phyloP scores from a whole-genome alignment of 2,888 invertebrate species.

The Oeneis ivallda region DNA sequence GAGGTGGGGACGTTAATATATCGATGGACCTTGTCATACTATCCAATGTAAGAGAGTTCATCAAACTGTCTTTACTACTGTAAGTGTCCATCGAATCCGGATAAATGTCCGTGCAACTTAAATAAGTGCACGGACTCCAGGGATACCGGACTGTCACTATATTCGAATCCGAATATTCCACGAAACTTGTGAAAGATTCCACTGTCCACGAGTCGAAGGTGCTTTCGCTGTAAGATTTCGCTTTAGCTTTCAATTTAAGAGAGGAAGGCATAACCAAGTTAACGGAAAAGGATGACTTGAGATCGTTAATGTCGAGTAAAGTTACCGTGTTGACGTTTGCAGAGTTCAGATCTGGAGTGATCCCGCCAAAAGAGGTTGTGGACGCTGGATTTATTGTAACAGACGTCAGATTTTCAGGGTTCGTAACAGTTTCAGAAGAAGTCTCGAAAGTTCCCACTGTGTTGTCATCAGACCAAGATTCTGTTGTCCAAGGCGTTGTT shows the following conservation, averaged over 20 bases:
- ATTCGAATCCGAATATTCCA: slow-evolving; percentile 24
- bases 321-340: slow-evolving; percentile 36
- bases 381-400: slow-evolving; percentile 42
- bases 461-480: slow-evolving; percentile 43
- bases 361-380: slow-evolving; percentile 42
- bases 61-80: slow-evolving; percentile 1
- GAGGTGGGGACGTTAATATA: neutral
- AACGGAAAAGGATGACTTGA: slow-evolving; percentile 10
- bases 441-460: neutral
- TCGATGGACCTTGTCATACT: neutral
- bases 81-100: slow-evolving; percentile 48
- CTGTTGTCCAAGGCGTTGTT: slow-evolving; percentile 57
- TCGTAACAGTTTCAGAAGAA: neutral
- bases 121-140: slow-evolving; percentile 49
- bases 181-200: slow-evolving; percentile 48
- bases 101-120: slow-evolving; percentile 47
- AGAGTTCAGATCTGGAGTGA: slow-evolving; percentile 28
- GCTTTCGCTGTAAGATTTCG: neutral
- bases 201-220: slow-evolving; percentile 54
- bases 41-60: neutral
- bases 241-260: neutral
- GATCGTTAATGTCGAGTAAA: slow-evolving; percentile 9
- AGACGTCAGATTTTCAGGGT: slow-evolving; percentile 5
- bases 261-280: neutral
- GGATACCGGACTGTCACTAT: slow-evolving; percentile 46